Conservation (phyloP, 2,113 vertebrate species). For the Hiodon alosoides region DNA sequence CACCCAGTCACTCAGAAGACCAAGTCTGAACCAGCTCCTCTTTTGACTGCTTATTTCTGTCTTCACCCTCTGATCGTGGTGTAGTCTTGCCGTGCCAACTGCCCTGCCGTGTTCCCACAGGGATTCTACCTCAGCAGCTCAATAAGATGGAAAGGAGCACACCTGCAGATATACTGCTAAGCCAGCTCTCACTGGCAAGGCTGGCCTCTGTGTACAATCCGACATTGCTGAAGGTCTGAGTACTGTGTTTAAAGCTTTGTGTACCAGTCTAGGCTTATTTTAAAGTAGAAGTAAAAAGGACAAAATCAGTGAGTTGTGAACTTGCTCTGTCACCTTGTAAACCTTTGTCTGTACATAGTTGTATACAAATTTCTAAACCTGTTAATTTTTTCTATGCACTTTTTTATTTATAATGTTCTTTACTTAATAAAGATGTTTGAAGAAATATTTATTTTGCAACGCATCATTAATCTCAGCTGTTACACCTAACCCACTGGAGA, state of each 20-base stretch:
- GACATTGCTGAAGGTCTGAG: slow-evolving; percentile 4
- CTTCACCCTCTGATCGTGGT: not conserved
- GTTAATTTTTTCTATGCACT: slow-evolving; percentile 74
- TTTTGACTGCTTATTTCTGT: too few species aligned
- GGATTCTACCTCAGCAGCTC: slow-evolving; percentile 57
- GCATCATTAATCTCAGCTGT: too few species aligned
- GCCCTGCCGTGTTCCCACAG: slow-evolving; percentile 23
- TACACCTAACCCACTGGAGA: too few species aligned
- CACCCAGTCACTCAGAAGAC: not conserved
- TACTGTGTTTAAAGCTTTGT: slow-evolving; percentile 19
- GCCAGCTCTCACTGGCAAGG: not conserved
- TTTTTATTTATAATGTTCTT: slow-evolving; percentile 75
- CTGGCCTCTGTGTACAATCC: too few species aligned
- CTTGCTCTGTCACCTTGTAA: slow-evolving; percentile 37
- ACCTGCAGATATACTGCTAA: not conserved
- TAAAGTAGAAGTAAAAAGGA: slow-evolving; percentile 25
- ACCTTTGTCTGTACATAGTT: slow-evolving; percentile 72
- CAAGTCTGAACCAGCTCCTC: too few species aligned
- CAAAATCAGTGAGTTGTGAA: slow-evolving; percentile 27
- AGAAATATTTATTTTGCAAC: slow-evolving; percentile 11
- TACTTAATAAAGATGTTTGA: slow-evolving; percentile 69
- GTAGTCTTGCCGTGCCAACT: slow-evolving; percentile 6
- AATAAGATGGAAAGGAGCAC: slow-evolving; percentile 20
- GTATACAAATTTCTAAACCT: slow-evolving; percentile 85
- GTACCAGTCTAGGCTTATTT: slow-evolving; percentile 25